Evolutionary conservation across 2,888 invertebrate genomes (phyloP).

Genomic region (Nasonovia ribisnigri): DNA sequence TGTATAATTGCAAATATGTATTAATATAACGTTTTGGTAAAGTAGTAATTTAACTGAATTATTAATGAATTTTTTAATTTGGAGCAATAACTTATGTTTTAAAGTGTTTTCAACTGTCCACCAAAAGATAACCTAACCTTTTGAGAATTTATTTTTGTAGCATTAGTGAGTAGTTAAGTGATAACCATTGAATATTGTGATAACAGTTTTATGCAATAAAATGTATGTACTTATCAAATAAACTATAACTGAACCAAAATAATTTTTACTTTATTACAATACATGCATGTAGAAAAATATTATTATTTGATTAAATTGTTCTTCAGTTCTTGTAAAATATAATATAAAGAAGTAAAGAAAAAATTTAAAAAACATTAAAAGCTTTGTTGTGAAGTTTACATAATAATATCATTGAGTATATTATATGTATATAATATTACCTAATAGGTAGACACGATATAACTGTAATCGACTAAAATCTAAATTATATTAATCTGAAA

Average conservation of each 20-base stretch:
- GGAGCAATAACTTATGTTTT: not conserved
- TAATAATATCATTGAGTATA: no score
- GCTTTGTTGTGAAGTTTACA: not conserved
- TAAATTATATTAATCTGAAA: not conserved
- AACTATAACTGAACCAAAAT: not conserved
- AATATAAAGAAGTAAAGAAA: not conserved
- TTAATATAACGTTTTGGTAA: conserved; percentile 23
- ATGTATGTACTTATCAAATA: no score
- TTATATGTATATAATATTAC: no score
- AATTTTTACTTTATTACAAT: not conserved
- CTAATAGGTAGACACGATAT: no score
- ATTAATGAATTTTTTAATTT: not conserved
- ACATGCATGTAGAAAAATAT: not conserved
- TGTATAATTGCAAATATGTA: not conserved
- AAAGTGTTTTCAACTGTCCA: not conserved
- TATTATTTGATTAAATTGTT: not conserved
- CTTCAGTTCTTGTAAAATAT: not conserved
- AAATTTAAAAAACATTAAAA: not conserved
- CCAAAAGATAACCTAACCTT: conserved; percentile 29
- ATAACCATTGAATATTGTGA: not conserved
- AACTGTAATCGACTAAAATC: not conserved
- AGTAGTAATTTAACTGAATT: conserved; percentile 22
- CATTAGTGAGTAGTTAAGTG: not conserved
- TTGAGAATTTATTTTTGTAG: conserved; percentile 19
- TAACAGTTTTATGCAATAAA: not conserved